phyloP scores from a whole-genome alignment of 1,140 invertebrate genomes.

The Agrilus planipennis region DNA sequence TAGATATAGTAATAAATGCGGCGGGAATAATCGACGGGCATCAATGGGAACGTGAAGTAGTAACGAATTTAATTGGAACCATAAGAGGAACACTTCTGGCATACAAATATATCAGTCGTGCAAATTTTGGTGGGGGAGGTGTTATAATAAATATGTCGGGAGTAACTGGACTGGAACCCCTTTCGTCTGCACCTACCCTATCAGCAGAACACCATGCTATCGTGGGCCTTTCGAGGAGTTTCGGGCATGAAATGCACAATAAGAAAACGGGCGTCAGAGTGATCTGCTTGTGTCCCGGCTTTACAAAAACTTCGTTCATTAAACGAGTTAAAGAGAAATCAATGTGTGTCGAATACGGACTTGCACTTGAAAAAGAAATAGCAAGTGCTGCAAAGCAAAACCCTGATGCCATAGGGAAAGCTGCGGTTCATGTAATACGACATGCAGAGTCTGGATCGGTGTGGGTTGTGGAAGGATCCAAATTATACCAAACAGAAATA shows the following conservation, averaged over 20 bases:
- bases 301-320: slow-evolving; percentile 38
- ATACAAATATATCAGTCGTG: slow-evolving; percentile 15
- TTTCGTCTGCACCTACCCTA: slow-evolving; percentile 19
- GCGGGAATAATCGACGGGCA: slow-evolving; percentile 23
- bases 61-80: slow-evolving; percentile 22
- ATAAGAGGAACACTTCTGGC: slow-evolving; percentile 16
- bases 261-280: slow-evolving; percentile 40
- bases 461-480: slow-evolving; percentile 26
- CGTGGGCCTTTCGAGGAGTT: slow-evolving; percentile 21
- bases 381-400: slow-evolving; percentile 19
- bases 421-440: slow-evolving; percentile 21
- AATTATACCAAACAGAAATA: slow-evolving; percentile 14
- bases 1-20: slow-evolving; percentile 26
- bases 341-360: slow-evolving; percentile 16
- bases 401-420: slow-evolving; percentile 20
- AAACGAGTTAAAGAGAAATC: slow-evolving; percentile 36
- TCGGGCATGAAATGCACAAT: slow-evolving; percentile 37
- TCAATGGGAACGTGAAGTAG: slow-evolving; percentile 25
- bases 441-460: slow-evolving; percentile 18
- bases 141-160: slow-evolving; percentile 25
- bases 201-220: slow-evolving; percentile 18
- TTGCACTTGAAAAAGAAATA: slow-evolving; percentile 17
- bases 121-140: slow-evolving; percentile 16
- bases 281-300: slow-evolving; percentile 41
- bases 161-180: slow-evolving; percentile 17